Base-by-base conservation (phyloP, 2,888 invertebrate species). In the Ellobium chinense region DNA sequence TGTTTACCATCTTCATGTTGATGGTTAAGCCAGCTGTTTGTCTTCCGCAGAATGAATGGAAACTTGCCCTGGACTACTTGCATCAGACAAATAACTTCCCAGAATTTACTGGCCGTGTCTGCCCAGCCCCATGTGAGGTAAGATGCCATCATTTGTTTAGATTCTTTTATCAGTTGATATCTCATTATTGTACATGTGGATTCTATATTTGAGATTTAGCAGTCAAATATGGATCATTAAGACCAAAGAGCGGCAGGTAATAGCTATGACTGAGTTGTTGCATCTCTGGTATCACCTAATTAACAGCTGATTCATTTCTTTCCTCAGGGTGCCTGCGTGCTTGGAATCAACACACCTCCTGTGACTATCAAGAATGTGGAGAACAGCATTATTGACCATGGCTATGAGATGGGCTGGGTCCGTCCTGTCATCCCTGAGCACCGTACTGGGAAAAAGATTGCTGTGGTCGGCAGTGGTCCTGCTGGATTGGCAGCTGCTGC, bases 301-400 rank as follows among this genome's bases (percentile, higher is more conserved):
- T n/a, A n/a, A n/a, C n/a, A n/a, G n/a, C n/a, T n/a, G 21, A 36
- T 24, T 37, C 24, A 58, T 27, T 36, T 29, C 2, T 66, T 4
- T 21, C 21, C 36, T 34, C 83, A 94, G 93, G 99, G 98, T 70
- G 98, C 99, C 2, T 99, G 99, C 93, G 99, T 99, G 80, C 94
- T 99, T 85, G 98, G 95, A 27, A 99, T 99, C 92, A 98, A 97
- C 29, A 97, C 98, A 89, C 98, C 98, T 2, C 95, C 99, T 18
- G 99, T 99, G 34, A 99, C 99, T 83, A 99, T 99, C 93, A 99
- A 99, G 94, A 98, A 98, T 93, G 99, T 99, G 89, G 99, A 99
- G 94, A 99, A 99, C 93, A 96, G 99, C 78, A 99, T 99, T 92
- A 99, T 99, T 88, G 99, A 99, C 94, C 96, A 98, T 94, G 99